These are phyloP conservation scores for Clarias laeviceps DNA, from an alignment of 2,797 vertebrate species.

Conservation along the genomic window DNA sequence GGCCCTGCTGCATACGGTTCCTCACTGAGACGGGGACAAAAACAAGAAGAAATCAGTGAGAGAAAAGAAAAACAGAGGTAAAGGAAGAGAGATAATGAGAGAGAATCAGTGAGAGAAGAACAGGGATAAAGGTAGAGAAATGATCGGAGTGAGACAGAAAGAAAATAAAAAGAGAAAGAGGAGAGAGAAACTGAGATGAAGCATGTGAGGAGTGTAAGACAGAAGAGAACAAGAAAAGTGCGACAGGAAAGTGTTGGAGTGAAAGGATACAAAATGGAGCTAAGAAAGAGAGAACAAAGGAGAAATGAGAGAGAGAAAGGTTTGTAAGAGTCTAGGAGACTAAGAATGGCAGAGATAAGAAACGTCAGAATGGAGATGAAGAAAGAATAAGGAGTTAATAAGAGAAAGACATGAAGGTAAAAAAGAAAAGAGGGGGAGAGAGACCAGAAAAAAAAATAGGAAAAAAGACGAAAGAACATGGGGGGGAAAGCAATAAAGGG, in stretches of 20 bases:
- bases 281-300: neutral
- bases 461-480: neutral
- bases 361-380: neutral
- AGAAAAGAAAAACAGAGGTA: neutral
- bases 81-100: neutral
- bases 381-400: neutral
- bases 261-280: too few species aligned
- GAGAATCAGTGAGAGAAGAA: neutral
- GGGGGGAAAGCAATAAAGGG: neutral
- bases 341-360: neutral
- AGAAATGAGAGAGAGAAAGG: neutral
- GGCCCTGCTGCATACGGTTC: slow-evolving; percentile 92
- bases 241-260: too few species aligned
- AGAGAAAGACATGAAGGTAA: neutral
- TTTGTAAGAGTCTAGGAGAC: neutral
- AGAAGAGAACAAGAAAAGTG: neutral
- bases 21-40: slow-evolving; percentile 77
- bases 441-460: neutral
- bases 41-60: neutral
- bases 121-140: neutral
- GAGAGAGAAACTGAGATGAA: neutral
- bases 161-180: neutral
- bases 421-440: neutral
- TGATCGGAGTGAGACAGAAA: neutral
- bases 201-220: neutral